Base-by-base conservation (phyloP, 2,797 vertebrate species). In the Sebastes miniatus region DNA sequence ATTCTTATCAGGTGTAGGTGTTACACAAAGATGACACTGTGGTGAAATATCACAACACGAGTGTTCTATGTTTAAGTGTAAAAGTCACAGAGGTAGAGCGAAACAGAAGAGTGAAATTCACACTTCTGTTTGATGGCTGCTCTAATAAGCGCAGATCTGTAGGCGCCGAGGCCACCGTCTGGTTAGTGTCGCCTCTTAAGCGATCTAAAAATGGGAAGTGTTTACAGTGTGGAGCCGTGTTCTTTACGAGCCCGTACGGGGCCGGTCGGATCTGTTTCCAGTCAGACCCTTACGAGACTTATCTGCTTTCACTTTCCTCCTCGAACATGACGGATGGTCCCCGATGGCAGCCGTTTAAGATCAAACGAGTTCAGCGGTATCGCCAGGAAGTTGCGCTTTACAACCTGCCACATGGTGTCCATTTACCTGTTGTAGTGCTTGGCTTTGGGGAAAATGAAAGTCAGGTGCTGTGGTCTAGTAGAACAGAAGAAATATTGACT, bases 241-340 rank as follows among this genome's bases (percentile, higher is more conserved):
- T 87, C 88, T 91, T 91, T 88, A 89, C 29, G 85, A 66, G 72
- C n/a, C 79, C 82, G 79, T 81, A 67, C 56, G 77, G 69, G 29
- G 29, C 65, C 29, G 56, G 8, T 58, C 34, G 2, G 61, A 86
- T 90, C 94, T 94, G 94, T 80, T 93, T 92, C 83, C 76, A 92
- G 85, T 95, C 95, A 93, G 74, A 22, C 64, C 71, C 81, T 81
- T 73, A 71, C 58, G 24, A 86, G 80, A 64, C 56, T 69, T 81
- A 64, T 91, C 90, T 91, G 87, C 88, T 93, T 92, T 93, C 83
- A 73, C 78, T 92, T 91, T 87, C 64, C 79, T 57, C 66, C 76
- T 62, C 25, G 18, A 66, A 88, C 52, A 57, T 91, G 88, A 93
- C n/a, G 80, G 89, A 94, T 76, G 83, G 83, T 69, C 85, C 72